Conservation (phyloP, 2,113 vertebrate species). For the Dromiciops gliroides region DNA sequence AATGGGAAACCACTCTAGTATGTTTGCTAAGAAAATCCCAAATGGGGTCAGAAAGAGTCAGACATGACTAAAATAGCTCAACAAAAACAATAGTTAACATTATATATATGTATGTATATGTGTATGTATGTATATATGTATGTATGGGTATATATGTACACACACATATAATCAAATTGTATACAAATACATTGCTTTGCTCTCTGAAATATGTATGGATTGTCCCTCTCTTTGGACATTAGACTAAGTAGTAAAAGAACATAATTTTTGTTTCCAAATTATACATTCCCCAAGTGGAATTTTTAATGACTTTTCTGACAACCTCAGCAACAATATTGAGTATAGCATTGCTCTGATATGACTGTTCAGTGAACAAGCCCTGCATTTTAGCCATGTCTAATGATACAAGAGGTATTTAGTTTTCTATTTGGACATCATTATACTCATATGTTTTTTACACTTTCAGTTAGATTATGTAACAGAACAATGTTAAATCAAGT, state of each 20-base stretch:
- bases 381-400: neutral
- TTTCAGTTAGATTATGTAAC: conserved; percentile 11
- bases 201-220: neutral
- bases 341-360: conserved; percentile 3
- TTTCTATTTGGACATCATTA: conserved; percentile 41
- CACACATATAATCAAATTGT: neutral
- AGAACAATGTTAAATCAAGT: conserved; percentile 5
- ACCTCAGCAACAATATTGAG: neutral
- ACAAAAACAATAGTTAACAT: neutral
- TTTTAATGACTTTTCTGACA: conserved; percentile 2
- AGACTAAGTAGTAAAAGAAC: neutral
- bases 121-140: too few relatives aligned
- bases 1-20: neutral
- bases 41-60: neutral
- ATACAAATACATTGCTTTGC: neutral
- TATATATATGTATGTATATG: too few relatives aligned
- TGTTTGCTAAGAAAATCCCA: neutral
- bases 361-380: neutral
- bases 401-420: conserved; percentile 44
- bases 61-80: neutral
- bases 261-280: conserved; percentile 33
- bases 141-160: too few relatives aligned
- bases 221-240: neutral
- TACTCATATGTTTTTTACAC: conserved; percentile 31
- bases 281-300: neutral